These are phyloP conservation scores for Actenoides hombroni DNA, from an alignment of 2,113 vertebrate species.

Conservation along the genomic window DNA sequence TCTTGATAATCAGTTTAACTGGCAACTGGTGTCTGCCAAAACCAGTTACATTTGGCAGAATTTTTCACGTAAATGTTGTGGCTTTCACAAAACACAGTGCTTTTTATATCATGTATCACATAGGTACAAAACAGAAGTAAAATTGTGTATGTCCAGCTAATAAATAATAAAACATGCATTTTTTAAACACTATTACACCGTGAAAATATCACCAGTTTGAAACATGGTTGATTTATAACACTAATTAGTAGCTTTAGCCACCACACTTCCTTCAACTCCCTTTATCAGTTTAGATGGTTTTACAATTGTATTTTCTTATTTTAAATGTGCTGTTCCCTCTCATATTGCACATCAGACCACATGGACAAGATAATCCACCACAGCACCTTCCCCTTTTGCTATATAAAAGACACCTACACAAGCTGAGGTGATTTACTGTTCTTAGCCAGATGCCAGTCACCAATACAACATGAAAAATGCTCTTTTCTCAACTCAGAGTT, in stretches of 20 bases:
- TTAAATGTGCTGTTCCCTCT: background rate
- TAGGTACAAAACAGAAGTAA: background rate
- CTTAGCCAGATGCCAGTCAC: background rate
- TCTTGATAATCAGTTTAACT: background rate
- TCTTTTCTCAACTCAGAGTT: background rate
- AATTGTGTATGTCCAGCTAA: background rate
- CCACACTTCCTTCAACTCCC: background rate
- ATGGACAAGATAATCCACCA: background rate
- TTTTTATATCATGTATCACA: background rate
- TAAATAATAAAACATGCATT: background rate
- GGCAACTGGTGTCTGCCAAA: background rate
- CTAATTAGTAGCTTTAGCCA: background rate
- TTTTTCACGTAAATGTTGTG: rapidly evolving
- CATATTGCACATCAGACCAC: background rate
- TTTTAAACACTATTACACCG: background rate
- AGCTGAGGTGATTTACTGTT: background rate
- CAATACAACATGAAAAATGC: background rate
- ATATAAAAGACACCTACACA: background rate
- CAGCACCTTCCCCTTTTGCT: background rate
- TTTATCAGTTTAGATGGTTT: background rate
- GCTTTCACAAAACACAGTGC: background rate
- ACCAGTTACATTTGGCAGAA: background rate
- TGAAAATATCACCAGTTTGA: background rate
- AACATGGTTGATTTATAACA: background rate
- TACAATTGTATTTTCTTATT: background rate